A percentile compares a stretch with the other conserved stretches of the same genome.
Evolutionary conservation across 2,113 vertebrate genomes (phyloP).

Genomic region (Hirundichthys speculiger): DNA sequence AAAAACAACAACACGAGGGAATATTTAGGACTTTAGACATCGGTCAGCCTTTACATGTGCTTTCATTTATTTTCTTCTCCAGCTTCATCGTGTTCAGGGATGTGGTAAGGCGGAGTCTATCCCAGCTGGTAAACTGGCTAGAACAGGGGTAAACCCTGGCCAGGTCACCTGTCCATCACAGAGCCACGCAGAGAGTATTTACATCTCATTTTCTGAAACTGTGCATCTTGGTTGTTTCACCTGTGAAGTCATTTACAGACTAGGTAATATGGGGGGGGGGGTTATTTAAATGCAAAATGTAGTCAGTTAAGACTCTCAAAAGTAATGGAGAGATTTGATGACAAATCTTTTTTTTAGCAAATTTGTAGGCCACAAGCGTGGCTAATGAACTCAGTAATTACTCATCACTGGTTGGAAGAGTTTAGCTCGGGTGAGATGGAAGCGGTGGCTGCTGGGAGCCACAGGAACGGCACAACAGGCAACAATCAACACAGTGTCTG

Average conservation of each 20-base stretch:
- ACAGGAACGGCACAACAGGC: conserved; percentile 78
- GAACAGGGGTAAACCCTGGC: too few relatives aligned
- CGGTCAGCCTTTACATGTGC: too few relatives aligned
- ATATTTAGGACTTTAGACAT: too few relatives aligned
- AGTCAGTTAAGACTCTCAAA: conserved; percentile 36
- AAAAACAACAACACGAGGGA: too few relatives aligned
- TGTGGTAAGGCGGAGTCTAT: too few relatives aligned
- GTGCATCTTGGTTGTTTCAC: not conserved
- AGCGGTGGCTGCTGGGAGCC: conserved; percentile 84
- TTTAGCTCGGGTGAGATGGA: conserved; percentile 75
- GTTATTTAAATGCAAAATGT: conserved; percentile 10
- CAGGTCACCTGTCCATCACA: too few relatives aligned
- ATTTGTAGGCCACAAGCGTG: conserved; percentile 69
- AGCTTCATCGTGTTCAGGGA: too few relatives aligned
- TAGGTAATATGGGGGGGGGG: not conserved
- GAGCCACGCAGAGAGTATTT: too few relatives aligned
- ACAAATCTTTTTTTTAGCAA: conserved; percentile 74
- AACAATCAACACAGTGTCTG: conserved; percentile 86
- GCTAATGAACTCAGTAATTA: conserved; percentile 87
- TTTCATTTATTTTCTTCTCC: too few relatives aligned
- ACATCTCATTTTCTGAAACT: too few relatives aligned
- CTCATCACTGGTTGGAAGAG: conserved; percentile 79
- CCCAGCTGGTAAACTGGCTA: too few relatives aligned
- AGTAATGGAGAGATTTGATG: conserved; percentile 38
- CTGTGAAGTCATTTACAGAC: conserved; percentile 7